Evolutionary conservation across 1,140 invertebrate genomes (phyloP).

Genomic region (Dysdera silvatica): DNA sequence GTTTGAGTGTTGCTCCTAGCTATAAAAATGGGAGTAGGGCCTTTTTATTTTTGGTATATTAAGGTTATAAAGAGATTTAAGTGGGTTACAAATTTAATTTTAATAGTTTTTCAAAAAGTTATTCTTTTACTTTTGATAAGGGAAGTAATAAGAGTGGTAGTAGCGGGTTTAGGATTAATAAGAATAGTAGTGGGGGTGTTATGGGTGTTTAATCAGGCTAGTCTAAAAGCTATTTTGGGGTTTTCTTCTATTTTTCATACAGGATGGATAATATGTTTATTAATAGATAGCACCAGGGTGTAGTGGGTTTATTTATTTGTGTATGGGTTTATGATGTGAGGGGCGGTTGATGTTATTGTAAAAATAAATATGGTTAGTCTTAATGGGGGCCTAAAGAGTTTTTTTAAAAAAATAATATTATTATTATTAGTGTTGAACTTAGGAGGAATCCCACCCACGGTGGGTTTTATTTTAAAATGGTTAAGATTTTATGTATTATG

Average conservation of each 20-base stretch:
- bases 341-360: not conserved
- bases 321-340: not conserved
- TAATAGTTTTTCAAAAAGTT: too few relatives aligned
- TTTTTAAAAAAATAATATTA: not conserved
- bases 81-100: too few relatives aligned
- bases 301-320: not conserved
- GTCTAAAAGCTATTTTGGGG: not conserved
- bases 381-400: not conserved
- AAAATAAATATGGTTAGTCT: not conserved
- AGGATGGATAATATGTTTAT: not conserved
- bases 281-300: not conserved
- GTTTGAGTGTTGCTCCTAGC: too few relatives aligned
- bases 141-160: too few relatives aligned
- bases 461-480: conserved; percentile 6
- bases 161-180: too few relatives aligned
- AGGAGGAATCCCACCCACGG: not conserved
- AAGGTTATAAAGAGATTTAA: too few relatives aligned
- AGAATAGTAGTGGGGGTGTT: not conserved
- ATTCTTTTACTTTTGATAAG: too few relatives aligned
- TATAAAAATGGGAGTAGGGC: too few relatives aligned
- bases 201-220: not conserved
- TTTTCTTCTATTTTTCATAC: conserved; percentile 3
- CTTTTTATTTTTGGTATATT: too few relatives aligned
- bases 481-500: not conserved
- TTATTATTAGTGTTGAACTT: not conserved